Percentiles rank a stretch among this genome's conserved stretches.
phyloP scores from a whole-genome alignment of 2,888 invertebrate species.

The Chrysomela aeneicollis region DNA sequence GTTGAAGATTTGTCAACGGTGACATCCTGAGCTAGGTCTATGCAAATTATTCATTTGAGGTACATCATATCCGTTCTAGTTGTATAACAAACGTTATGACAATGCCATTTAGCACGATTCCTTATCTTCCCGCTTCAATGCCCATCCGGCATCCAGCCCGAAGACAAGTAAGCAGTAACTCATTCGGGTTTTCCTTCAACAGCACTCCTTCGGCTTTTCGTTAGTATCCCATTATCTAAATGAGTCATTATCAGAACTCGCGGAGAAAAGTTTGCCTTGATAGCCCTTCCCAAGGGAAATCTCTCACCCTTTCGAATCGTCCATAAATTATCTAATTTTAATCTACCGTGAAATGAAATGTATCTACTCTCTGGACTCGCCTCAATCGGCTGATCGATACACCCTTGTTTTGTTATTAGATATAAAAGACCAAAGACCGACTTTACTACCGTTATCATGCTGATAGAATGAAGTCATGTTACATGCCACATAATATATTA shows the following conservation, averaged over 20 bases:
- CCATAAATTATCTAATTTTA: constrained; percentile 64
- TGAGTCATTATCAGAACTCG: constrained; percentile 18
- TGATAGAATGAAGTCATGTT: neutral
- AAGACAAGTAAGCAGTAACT: neutral
- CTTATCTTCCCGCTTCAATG: neutral
- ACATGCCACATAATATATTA: too few relatives aligned
- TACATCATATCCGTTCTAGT: too few relatives aligned
- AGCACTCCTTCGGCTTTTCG: neutral
- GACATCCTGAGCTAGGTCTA: too few relatives aligned
- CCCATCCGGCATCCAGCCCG: neutral
- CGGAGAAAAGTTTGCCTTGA: constrained; percentile 28
- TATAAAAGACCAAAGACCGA: too few relatives aligned
- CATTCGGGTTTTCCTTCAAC: neutral
- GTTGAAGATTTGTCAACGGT: too few relatives aligned
- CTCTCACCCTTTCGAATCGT: constrained; percentile 63
- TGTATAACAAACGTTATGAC: too few relatives aligned
- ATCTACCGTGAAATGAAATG: constrained; percentile 64
- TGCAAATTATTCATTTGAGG: too few relatives aligned
- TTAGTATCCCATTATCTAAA: constrained; percentile 28
- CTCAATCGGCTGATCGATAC: constrained; percentile 53
- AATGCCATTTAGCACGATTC: too few relatives aligned
- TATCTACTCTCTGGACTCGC: constrained; percentile 44
- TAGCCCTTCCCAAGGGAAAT: constrained; percentile 58
- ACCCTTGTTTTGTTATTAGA: constrained; percentile 46
- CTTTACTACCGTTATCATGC: neutral